These are phyloP conservation scores for Drosophila insularis DNA, from an alignment of 1,140 invertebrate genomes.

Conservation along the genomic window DNA sequence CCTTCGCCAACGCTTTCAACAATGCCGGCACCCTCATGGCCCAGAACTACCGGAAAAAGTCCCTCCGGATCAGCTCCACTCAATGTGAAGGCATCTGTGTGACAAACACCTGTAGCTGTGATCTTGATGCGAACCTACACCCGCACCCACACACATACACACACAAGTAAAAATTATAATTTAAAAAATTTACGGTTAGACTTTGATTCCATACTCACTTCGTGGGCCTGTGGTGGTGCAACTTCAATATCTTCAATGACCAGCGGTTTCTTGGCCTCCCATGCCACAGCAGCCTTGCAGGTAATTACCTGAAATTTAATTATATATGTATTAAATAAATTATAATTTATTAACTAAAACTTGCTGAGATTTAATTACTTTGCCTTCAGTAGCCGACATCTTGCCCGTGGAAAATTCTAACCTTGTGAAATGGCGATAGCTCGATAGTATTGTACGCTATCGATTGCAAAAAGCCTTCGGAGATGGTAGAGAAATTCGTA, in stretches of 20 bases:
- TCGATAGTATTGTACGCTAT: too few relatives aligned
- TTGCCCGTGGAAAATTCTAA: constrained; percentile 50
- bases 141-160: background rate
- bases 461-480: too few relatives aligned
- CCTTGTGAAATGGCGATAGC: too few relatives aligned
- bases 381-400: constrained; percentile 75
- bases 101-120: constrained; percentile 94
- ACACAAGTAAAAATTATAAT: background rate
- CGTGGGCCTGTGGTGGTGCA: constrained; percentile 94
- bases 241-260: constrained; percentile 96
- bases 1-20: constrained; percentile 97
- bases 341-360: constrained; percentile 27
- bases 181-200: background rate
- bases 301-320: constrained; percentile 86
- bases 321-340: background rate
- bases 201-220: constrained; percentile 76
- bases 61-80: constrained; percentile 97
- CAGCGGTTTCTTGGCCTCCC: constrained; percentile 93
- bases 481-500: too few relatives aligned
- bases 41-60: constrained; percentile 95
- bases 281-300: constrained; percentile 96
- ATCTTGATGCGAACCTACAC: constrained; percentile 90
- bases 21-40: constrained; percentile 97
- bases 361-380: constrained; percentile 45
- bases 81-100: constrained; percentile 98